A percentile compares a stretch with the other conserved stretches of the same genome.
These are phyloP conservation scores for Tylochromis polylepis DNA, from an alignment of 2,113 vertebrate species.

Conservation along the genomic window DNA sequence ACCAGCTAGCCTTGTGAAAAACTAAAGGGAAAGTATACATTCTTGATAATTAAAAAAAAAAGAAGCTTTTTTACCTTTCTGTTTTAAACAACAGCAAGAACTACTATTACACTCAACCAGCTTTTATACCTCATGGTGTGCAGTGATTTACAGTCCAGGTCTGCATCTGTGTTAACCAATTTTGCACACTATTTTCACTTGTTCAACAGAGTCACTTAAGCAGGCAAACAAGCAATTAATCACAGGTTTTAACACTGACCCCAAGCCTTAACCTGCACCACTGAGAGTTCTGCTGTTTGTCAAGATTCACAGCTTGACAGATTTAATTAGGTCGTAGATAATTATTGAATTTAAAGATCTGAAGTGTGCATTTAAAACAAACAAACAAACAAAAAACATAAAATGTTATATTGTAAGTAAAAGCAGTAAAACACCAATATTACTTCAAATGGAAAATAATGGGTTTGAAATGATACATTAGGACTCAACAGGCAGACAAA, in stretches of 20 bases:
- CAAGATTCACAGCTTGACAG: not conserved
- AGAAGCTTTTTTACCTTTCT: not conserved
- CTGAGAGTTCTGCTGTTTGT: not conserved
- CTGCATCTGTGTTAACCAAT: not conserved
- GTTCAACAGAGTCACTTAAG: not conserved
- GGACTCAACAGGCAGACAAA: not conserved
- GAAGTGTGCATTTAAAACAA: not conserved
- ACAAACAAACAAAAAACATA: too few species aligned
- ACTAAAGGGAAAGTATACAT: not conserved
- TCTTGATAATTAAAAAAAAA: not conserved
- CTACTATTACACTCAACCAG: not conserved
- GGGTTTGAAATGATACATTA: not conserved
- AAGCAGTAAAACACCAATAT: not conserved
- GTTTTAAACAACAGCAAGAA: not conserved
- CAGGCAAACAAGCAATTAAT: not conserved
- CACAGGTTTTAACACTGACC: not conserved
- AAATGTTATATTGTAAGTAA: not conserved
- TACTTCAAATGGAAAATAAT: not conserved
- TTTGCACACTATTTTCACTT: not conserved
- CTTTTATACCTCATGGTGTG: slow-evolving; percentile 14
- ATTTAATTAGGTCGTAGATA: not conserved
- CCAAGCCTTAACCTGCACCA: not conserved
- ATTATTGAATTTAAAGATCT: not conserved
- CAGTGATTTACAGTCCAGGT: not conserved
- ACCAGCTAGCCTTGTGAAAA: not conserved